Conservation (phyloP, 2,113 vertebrate species). For the Lasiurus borealis region DNA sequence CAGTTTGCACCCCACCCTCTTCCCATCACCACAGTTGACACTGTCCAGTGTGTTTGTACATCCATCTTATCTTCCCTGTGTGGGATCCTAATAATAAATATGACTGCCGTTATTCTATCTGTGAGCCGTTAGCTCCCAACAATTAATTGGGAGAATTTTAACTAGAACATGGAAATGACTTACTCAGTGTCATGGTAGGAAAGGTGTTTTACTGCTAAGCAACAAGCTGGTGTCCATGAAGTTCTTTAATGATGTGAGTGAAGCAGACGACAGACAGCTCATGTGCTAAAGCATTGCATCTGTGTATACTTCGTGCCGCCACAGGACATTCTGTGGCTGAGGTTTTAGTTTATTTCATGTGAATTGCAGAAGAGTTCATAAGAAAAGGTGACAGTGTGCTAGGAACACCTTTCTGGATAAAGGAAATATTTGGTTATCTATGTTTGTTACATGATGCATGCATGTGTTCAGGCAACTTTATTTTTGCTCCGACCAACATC, state of each 20-base stretch:
- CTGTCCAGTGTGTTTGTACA: background rate
- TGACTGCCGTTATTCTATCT: background rate
- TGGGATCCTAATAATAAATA: background rate
- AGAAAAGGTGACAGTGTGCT: background rate
- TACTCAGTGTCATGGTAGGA: background rate
- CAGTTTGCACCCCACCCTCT: background rate
- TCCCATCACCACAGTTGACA: fast-evolving
- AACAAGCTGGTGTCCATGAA: background rate
- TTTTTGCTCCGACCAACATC: background rate
- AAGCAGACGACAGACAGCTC: background rate
- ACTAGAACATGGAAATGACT: background rate
- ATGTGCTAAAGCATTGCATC: background rate
- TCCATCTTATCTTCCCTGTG: background rate
- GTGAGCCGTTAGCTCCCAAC: background rate
- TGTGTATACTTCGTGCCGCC: background rate
- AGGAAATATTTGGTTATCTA: background rate
- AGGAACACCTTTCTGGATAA: background rate
- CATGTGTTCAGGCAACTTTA: background rate
- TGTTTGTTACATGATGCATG: background rate
- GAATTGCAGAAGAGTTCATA: background rate
- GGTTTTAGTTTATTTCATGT: slow-evolving; percentile 15
- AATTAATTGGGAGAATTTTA: background rate
- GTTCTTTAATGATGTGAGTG: background rate
- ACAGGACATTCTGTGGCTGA: background rate
- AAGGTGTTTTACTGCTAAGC: slow-evolving; percentile 6